These are phyloP conservation scores for Pecten maximus DNA, from an alignment of 2,888 invertebrate genomes.

Conservation along the genomic window DNA sequence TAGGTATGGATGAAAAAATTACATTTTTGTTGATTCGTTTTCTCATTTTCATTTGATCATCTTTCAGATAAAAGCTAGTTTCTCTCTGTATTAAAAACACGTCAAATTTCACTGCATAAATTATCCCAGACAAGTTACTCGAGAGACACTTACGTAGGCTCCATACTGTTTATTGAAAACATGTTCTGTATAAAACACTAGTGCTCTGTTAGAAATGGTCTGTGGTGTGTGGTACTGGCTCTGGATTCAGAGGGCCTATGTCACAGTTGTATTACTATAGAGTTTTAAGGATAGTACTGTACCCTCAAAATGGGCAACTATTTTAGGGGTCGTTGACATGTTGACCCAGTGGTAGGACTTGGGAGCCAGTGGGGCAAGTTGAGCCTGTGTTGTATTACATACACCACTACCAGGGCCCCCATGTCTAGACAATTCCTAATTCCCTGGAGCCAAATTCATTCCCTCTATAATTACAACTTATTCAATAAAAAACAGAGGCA, in stretches of 20 bases:
- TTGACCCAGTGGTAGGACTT: neutral
- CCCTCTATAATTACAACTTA: constrained; percentile 33
- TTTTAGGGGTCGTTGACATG: constrained; percentile 15
- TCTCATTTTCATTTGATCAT: constrained; percentile 33
- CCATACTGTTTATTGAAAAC: constrained; percentile 11
- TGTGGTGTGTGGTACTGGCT: neutral
- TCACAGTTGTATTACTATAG: neutral
- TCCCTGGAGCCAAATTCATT: constrained; percentile 42
- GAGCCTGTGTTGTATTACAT: neutral
- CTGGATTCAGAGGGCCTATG: neutral
- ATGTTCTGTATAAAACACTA: neutral
- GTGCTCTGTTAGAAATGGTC: neutral
- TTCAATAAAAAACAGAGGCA: constrained; percentile 33
- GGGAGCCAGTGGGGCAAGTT: neutral
- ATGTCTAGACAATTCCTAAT: constrained; percentile 35
- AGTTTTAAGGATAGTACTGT: neutral
- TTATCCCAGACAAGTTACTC: neutral
- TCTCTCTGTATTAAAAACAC: neutral
- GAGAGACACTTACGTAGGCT: constrained; percentile 14
- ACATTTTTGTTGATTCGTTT: neutral
- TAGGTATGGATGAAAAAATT: neutral
- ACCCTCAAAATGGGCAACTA: neutral
- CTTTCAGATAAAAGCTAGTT: constrained; percentile 26
- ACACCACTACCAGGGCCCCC: neutral
- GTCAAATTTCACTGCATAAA: constrained; percentile 12